Conservation (phyloP, 2,113 vertebrate genomes). For the Nothobranchius kuhntae region DNA sequence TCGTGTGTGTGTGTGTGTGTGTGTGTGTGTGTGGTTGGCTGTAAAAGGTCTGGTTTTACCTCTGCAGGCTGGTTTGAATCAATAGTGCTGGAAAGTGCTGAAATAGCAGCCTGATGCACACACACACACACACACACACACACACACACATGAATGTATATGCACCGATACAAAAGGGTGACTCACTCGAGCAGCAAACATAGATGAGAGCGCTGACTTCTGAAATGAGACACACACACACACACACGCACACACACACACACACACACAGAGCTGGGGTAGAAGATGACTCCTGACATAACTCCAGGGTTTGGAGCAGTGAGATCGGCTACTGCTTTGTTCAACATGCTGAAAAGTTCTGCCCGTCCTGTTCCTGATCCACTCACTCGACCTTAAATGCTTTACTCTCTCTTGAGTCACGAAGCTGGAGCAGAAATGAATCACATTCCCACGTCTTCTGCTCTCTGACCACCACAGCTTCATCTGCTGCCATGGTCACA, state of each 20-base stretch:
- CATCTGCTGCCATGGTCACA: background rate
- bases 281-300: constrained; percentile 15
- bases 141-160: constrained; percentile 10
- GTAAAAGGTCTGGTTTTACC: constrained; percentile 70
- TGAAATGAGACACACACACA: constrained; percentile 76
- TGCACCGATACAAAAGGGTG: constrained; percentile 59
- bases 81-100: constrained; percentile 82
- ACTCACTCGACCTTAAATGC: background rate
- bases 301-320: constrained; percentile 3
- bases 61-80: constrained; percentile 80
- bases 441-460: background rate
- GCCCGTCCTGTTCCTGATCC: background rate
- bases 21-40: constrained; percentile 50
- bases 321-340: background rate
- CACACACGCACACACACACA: constrained; percentile 43
- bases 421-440: background rate
- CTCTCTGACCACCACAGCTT: background rate
- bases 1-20: too few species aligned
- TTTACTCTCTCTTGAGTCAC: too few species aligned
- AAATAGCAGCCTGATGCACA: constrained; percentile 75
- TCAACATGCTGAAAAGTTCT: constrained; percentile 1
- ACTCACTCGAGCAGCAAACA: constrained; percentile 82
- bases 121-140: too few species aligned
- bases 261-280: constrained; percentile 35
- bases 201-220: constrained; percentile 81